Base-by-base conservation (phyloP, 2,113 vertebrate species). In the Coptodon bakossiorum region DNA sequence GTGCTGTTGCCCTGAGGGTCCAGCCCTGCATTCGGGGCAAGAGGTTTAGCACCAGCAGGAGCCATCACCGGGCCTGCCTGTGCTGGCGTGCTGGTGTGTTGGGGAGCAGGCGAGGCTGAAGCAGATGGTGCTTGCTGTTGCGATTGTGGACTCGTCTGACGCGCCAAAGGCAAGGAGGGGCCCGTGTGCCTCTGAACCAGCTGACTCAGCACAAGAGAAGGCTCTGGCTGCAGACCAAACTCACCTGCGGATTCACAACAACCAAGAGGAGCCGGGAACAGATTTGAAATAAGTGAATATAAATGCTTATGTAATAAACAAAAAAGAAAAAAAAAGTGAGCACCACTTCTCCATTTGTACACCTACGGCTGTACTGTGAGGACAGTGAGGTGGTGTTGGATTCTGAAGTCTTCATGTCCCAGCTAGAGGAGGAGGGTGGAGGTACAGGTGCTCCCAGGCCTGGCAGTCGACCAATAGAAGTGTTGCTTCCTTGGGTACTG, bases 181-280 rank as follows among this genome's bases (percentile, higher is more conserved):
- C 90, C 95, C 1, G 97, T 95, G 92, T 98, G 98, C 91, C 97
- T 95, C 90, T 99, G 98, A 68, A 97, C 97, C 90, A 99, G 91
- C 86, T 99, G 98, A 95, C 98, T 99, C 93, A 99, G 96, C 92
- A 99, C 97, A 45, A 98, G 97, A 16, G 98, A 99, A 11, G 98
- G 98, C 81, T 99, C 98, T 59, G 98, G 98, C 91, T 99, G 98
- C 90, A 97, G 96, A 90, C 98, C 98, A 94, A 99, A 99, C 93
- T 99, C 98, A 96, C 96, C 96, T 97, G 80, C 16, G 57, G 3
- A 82, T 7, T 80, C 9, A 81, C 2, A 59, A 71, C 8, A 73
- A 83, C 27, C 76, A 16, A 27, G 31, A 31, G 27, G 50, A 3
- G 22, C 3, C 27, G 2, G 43, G 19, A 17, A 12, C 7, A 79